Conservation (phyloP, 2,113 vertebrate species). For the Hoplias malabaricus region DNA sequence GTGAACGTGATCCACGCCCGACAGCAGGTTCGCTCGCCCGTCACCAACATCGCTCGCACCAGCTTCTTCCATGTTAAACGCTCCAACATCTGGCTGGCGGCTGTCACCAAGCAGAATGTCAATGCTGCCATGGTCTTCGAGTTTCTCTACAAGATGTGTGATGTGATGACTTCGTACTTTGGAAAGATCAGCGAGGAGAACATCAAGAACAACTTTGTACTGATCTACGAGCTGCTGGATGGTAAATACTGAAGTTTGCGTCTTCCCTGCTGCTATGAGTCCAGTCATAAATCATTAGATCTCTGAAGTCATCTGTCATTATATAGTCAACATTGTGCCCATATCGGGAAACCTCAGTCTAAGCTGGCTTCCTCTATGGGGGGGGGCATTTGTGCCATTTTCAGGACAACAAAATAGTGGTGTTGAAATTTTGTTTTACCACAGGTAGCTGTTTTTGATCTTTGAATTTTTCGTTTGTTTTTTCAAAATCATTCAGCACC, state of each 20-base stretch:
- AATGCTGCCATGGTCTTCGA: conserved; percentile 99
- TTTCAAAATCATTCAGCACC: too few species aligned
- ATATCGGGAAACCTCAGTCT: too few species aligned
- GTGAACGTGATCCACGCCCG: conserved; percentile 98
- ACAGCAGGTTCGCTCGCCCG: conserved; percentile 97
- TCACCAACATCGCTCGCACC: conserved; percentile 98
- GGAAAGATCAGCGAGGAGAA: conserved; percentile 99
- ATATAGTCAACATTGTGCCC: too few species aligned
- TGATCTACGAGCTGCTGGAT: conserved; percentile 97
- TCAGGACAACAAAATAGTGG: too few species aligned
- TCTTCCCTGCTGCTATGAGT: too few species aligned
- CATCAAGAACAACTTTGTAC: conserved; percentile 99
- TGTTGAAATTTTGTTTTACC: too few species aligned
- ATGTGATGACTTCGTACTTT: conserved; percentile 98
- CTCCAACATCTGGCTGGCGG: conserved; percentile 99
- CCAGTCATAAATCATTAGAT: too few species aligned
- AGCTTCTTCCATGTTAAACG: conserved; percentile 99
- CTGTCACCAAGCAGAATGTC: conserved; percentile 99
- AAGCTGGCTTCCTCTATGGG: too few species aligned
- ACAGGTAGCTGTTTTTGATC: too few species aligned
- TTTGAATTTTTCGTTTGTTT: too few species aligned
- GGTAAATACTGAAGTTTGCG: conserved; percentile 71
- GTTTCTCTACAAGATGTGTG: conserved; percentile 99
- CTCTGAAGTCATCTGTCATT: too few species aligned
- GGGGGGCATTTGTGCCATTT: too few species aligned